Percentiles rank a stretch among this genome's conserved stretches.
Conservation (phyloP, 1,140 invertebrate species). For the Eumeta japonica region DNA sequence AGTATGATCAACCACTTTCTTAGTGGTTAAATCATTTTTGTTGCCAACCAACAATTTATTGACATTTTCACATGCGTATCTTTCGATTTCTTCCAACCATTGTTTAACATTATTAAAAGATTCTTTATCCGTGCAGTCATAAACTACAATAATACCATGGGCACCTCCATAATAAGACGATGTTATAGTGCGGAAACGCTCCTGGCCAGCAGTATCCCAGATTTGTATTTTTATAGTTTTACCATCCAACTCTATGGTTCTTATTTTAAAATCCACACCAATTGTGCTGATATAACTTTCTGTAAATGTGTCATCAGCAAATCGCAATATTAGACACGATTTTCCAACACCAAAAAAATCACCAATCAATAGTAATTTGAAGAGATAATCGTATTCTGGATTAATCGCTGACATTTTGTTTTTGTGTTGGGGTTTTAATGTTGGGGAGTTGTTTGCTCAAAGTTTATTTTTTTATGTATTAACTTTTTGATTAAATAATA, state of each 20-base stretch:
- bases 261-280: constrained; percentile 99
- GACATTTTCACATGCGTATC: constrained; percentile 99
- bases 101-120: constrained; percentile 97
- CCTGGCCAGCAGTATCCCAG: constrained; percentile 98
- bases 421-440: no score
- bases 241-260: constrained; percentile 97
- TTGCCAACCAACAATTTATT: constrained; percentile 99
- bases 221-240: constrained; percentile 99
- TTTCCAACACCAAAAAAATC: constrained; percentile 99
- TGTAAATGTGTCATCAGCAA: constrained; percentile 99
- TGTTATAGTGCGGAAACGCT: constrained; percentile 97
- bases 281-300: constrained; percentile 99
- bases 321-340: constrained; percentile 95
- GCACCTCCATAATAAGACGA: constrained; percentile 97
- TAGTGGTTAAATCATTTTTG: constrained; percentile 94
- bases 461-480: no score
- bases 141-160: constrained; percentile 99
- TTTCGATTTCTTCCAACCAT: constrained; percentile 96
- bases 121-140: constrained; percentile 96
- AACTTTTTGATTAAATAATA: no score
- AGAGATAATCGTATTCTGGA: constrained; percentile 99
- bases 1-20: constrained; percentile 91
- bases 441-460: no score
- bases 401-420: constrained; percentile 87
- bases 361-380: constrained; percentile 97